Conservation (phyloP, 2,797 vertebrate species). For the Pristis pectinata region DNA sequence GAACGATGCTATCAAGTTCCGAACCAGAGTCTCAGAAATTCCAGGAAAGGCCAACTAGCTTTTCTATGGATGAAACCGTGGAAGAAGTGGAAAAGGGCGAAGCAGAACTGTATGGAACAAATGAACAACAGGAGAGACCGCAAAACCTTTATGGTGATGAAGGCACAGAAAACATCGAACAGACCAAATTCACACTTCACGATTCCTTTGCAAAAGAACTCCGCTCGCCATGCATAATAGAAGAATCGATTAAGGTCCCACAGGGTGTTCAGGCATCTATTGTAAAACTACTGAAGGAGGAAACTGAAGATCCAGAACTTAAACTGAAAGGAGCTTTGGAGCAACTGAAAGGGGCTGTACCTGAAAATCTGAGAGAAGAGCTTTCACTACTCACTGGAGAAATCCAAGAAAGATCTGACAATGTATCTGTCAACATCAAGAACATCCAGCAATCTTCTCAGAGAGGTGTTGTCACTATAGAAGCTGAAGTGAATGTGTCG, state of each 20-base stretch:
- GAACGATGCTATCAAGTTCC: constrained; percentile 43
- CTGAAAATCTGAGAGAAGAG: constrained; percentile 75
- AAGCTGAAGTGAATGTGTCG: constrained; percentile 82
- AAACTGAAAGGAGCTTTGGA: constrained; percentile 79
- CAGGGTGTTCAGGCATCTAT: constrained; percentile 74
- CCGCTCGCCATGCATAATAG: constrained; percentile 69
- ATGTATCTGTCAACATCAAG: constrained; percentile 72
- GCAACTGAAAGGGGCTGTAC: constrained; percentile 73
- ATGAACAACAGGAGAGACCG: neutral
- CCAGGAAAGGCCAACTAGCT: neutral
- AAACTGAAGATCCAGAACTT: constrained; percentile 71
- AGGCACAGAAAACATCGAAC: neutral
- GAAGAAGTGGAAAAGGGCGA: neutral
- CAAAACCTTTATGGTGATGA: neutral
- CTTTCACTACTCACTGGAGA: constrained; percentile 67
- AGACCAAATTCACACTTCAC: neutral
- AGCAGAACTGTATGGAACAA: neutral
- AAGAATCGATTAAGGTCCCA: constrained; percentile 84
- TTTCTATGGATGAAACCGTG: neutral
- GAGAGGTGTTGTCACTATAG: constrained; percentile 69
- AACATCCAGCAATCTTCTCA: constrained; percentile 67
- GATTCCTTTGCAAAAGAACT: constrained; percentile 52
- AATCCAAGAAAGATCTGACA: constrained; percentile 56
- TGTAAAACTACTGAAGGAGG: constrained; percentile 68
- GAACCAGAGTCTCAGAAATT: constrained; percentile 53